Evolutionary conservation across 2,113 vertebrate genomes (phyloP).

Genomic region (Petrocephalus microphthalmus): DNA sequence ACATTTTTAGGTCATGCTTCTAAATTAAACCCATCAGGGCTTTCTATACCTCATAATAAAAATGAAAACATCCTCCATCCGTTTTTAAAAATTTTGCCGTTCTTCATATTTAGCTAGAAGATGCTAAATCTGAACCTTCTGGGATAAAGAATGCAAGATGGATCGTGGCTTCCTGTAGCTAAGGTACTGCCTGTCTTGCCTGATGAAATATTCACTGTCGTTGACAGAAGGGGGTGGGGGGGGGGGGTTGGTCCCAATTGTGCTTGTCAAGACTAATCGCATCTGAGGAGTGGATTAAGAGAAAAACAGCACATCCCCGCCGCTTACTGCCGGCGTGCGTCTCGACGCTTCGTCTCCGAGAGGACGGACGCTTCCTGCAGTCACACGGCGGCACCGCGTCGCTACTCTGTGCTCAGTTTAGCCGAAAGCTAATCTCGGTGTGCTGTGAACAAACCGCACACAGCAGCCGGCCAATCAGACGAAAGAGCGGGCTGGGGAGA

Average conservation of each 20-base stretch:
- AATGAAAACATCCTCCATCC: not conserved
- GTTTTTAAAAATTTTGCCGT: not conserved
- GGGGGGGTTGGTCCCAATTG: not conserved
- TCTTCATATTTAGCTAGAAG: not conserved
- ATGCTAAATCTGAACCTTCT: not conserved
- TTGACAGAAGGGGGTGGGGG: not conserved
- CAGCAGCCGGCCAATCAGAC: slow-evolving; percentile 28
- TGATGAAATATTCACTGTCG: not conserved
- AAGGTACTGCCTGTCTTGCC: not conserved
- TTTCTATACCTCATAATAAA: not conserved
- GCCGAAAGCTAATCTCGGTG: not conserved
- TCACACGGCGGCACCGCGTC: slow-evolving; percentile 12
- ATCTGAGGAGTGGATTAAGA: not conserved
- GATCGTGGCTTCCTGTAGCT: not conserved
- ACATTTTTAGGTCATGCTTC: not conserved
- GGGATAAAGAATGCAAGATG: not conserved
- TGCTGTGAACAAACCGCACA: not conserved
- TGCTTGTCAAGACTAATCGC: not conserved
- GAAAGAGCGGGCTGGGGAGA: slow-evolving; percentile 13
- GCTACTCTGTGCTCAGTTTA: slow-evolving; percentile 19
- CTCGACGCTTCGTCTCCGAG: not conserved
- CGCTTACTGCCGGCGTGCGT: not conserved
- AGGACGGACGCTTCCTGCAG: slow-evolving; percentile 7
- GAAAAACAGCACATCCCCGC: not conserved
- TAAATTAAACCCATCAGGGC: not conserved